Evolutionary conservation across 2,797 vertebrate species (phyloP).

Genomic region (Notamacropus eugenii): DNA sequence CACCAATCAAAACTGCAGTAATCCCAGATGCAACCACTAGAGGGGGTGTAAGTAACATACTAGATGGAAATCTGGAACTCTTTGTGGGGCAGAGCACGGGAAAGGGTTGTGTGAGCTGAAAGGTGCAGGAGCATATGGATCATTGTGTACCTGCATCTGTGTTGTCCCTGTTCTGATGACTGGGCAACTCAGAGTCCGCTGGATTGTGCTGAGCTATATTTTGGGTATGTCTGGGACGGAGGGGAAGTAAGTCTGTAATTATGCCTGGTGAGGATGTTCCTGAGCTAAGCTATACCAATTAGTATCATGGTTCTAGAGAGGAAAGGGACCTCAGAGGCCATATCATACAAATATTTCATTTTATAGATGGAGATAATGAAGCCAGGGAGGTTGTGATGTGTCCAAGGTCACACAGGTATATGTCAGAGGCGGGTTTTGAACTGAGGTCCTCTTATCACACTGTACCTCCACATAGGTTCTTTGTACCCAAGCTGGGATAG

Average conservation of each 20-base stretch:
- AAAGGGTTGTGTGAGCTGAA: background rate
- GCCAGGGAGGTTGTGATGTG: background rate
- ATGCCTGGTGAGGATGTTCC: background rate
- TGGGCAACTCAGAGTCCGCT: background rate
- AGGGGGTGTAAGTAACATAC: background rate
- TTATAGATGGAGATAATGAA: background rate
- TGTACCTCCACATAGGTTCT: no score
- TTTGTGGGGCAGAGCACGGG: background rate
- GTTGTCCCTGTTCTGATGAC: background rate
- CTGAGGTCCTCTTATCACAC: no score
- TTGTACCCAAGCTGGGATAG: no score
- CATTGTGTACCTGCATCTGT: background rate
- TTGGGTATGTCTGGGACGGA: background rate
- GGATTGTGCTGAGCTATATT: background rate
- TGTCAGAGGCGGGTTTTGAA: background rate
- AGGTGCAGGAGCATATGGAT: background rate
- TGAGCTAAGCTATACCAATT: background rate
- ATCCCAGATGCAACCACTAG: conserved; percentile 61
- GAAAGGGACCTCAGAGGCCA: background rate
- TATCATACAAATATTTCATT: background rate
- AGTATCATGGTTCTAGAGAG: background rate
- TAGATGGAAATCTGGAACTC: background rate
- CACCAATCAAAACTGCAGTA: background rate
- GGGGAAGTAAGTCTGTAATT: background rate
- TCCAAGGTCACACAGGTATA: background rate